phyloP scores from a whole-genome alignment of 2,113 vertebrate genomes.

The Saccopteryx bilineata region DNA sequence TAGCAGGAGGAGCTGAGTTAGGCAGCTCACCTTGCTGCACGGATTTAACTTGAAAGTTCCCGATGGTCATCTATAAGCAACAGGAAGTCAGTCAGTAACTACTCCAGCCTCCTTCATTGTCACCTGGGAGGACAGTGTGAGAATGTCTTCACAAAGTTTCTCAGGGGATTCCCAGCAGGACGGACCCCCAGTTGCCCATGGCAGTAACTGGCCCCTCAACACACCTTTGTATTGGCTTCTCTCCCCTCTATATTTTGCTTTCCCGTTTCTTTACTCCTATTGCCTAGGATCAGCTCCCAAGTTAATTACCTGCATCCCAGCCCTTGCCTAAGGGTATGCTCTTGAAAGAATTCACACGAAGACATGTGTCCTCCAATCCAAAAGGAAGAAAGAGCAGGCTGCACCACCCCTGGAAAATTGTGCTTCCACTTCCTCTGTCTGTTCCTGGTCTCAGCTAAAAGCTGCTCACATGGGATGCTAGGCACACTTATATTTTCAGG shows the following conservation, averaged over 20 bases:
- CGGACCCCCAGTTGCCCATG: background rate
- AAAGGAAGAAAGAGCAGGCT: background rate
- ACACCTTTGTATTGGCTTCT: background rate
- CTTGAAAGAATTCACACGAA: background rate
- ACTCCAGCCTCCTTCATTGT: background rate
- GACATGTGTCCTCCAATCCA: background rate
- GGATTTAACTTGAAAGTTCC: background rate
- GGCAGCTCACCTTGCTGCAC: background rate
- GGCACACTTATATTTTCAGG: slow-evolving; percentile 38
- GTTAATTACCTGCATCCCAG: background rate
- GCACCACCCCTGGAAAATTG: background rate
- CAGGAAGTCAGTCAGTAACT: background rate
- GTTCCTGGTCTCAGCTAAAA: background rate
- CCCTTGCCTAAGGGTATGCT: background rate
- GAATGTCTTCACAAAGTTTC: background rate
- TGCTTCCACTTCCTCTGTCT: background rate
- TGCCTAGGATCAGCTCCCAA: slow-evolving; percentile 11
- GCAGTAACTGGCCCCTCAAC: background rate
- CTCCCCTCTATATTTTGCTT: background rate
- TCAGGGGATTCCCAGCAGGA: background rate
- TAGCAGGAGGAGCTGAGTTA: background rate
- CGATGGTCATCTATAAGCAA: background rate
- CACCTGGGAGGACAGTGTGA: background rate
- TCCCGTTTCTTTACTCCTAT: slow-evolving; percentile 13
- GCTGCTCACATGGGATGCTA: background rate